Evolutionary conservation across 2,888 invertebrate genomes (phyloP).

Genomic region (Schizotus pectinicornis): DNA sequence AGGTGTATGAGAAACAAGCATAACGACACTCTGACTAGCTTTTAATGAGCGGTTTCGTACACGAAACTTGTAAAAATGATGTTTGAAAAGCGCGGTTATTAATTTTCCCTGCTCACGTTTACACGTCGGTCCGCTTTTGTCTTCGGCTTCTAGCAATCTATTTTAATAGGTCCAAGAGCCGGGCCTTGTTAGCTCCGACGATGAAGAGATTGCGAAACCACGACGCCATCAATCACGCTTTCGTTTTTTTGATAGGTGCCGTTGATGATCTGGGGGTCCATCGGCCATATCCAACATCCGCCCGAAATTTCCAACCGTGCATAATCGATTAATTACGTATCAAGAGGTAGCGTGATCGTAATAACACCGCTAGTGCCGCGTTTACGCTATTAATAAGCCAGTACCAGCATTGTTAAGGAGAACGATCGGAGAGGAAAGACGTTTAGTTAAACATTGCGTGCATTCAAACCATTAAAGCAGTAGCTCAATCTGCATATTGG

Average conservation of each 20-base stretch:
- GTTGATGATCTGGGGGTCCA: not conserved
- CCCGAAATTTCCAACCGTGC: no score
- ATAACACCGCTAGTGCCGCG: slow-evolving; percentile 10
- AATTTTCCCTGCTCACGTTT: not conserved
- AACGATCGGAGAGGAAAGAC: slow-evolving; percentile 7
- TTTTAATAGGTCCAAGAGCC: not conserved
- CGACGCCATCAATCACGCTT: slow-evolving; percentile 7
- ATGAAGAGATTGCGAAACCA: slow-evolving; percentile 3
- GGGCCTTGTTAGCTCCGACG: not conserved
- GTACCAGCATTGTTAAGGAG: slow-evolving; percentile 15
- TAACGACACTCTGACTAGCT: slow-evolving; percentile 46
- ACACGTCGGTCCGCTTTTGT: not conserved
- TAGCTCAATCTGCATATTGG: slow-evolving; percentile 16
- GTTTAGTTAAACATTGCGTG: slow-evolving; percentile 12
- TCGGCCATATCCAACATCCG: no score
- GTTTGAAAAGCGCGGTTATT: slow-evolving; percentile 9
- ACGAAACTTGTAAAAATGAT: slow-evolving; percentile 34
- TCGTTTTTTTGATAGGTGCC: not conserved
- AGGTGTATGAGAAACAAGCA: slow-evolving; percentile 40
- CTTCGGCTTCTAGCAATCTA: not conserved
- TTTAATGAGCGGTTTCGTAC: slow-evolving; percentile 43
- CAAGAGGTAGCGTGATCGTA: slow-evolving; percentile 15
- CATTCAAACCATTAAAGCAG: slow-evolving; percentile 20
- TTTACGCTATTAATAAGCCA: slow-evolving; percentile 21
- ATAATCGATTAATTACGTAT: slow-evolving; percentile 7